A percentile compares a stretch with the other conserved stretches of the same genome.
These are phyloP conservation scores for Anhinga anhinga DNA, from an alignment of 2,113 vertebrate species.

Conservation along the genomic window DNA sequence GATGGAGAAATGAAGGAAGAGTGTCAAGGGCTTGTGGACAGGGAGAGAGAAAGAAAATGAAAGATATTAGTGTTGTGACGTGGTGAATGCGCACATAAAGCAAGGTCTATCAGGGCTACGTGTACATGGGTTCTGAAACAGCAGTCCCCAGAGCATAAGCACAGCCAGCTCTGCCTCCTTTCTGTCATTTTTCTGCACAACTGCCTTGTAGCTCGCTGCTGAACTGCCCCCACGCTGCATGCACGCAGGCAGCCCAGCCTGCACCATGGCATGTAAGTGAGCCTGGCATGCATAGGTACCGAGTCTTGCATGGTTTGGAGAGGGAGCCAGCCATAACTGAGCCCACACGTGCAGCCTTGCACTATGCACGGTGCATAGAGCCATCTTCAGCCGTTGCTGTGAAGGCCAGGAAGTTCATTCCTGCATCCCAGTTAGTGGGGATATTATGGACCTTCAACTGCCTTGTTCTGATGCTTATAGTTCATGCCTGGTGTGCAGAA, in stretches of 20 bases:
- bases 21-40: background rate
- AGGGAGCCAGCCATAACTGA: background rate
- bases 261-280: accelerated
- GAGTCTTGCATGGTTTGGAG: background rate
- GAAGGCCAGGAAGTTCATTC: background rate
- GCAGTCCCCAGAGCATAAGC: background rate
- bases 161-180: background rate
- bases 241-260: background rate
- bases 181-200: background rate
- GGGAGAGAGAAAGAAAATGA: background rate
- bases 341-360: accelerated
- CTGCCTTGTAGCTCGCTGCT: background rate
- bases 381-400: background rate
- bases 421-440: background rate
- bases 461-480: background rate
- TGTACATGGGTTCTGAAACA: accelerated
- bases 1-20: background rate
- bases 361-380: background rate
- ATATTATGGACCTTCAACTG: background rate
- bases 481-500: background rate
- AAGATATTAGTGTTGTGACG: background rate
- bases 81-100: background rate
- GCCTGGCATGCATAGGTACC: accelerated
- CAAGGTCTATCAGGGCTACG: background rate
- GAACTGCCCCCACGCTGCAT: accelerated